Base-by-base conservation (phyloP, 2,113 vertebrate species). In the Enhydra lutris region DNA sequence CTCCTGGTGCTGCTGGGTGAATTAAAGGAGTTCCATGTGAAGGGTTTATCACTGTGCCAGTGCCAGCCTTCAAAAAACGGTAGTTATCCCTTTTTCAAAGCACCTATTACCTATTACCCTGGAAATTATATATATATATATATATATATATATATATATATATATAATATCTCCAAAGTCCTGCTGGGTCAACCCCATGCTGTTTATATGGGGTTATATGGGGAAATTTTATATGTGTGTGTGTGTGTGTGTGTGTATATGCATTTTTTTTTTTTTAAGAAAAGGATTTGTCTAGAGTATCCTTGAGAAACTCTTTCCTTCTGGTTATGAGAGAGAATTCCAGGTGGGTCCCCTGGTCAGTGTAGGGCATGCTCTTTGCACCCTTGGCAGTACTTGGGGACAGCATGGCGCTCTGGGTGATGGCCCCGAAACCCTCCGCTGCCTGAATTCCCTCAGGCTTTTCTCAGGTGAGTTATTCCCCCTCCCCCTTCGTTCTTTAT, bases 401-500 rank as follows among this genome's bases (percentile, higher is more conserved):
- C 7, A 39, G 39, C 5, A 1, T 2, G 36, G 6, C 2, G 23
- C 29, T 42, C 45, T 1, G 13, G 47, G 4, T 3, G 21, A 5
- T 34, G 3, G 3, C 2, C 36, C 12, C 0, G 47, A 39, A 3
- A 20, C 7, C 18, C 24, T 34, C 5, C 3, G 0, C n/a, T 5
- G 47, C 55, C 52, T 3, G 9, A 61, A 14, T 50, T 50, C 13
- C 34, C 57, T 23, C 26, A 0, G 52, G 29, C 14, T 84, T 76
- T 78, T 61, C 95, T 90, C 74, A 52, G 45, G n/a, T 26, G 78
- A 88, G 55, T 11, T 29, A 2, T 1, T 1, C 2, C 12, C 20
- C 7, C 26, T 21, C 74, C 71, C 26, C 10, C 17, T 0, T 7
- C 1, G 2, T 36, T 85, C 31, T 50, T 97, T 98, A 94, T 98